Base-by-base conservation (phyloP, 2,113 vertebrate genomes). In the Erythrocercus mccallii region DNA sequence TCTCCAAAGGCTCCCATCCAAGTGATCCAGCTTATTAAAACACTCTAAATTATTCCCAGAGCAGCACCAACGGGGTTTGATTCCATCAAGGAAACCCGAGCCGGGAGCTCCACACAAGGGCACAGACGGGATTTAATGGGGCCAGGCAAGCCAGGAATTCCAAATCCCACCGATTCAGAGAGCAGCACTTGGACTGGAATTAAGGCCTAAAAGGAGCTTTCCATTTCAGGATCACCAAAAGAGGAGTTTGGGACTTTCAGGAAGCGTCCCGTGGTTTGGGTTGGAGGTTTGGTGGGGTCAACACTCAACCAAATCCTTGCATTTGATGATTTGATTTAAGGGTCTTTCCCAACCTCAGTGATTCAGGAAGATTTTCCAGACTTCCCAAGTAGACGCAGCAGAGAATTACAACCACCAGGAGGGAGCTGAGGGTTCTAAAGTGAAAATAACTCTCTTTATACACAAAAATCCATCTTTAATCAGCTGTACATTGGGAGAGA, bases 201-300 rank as follows among this genome's bases (percentile, higher is more conserved):
- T 6, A 9, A 37, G 4, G 17, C 42, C 54, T n/a, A 18, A 48
- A 88, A 78, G 38, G 33, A 74, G 30, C 7, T 48, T 86, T 69
- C 21, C 0, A 6, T n/a, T 12, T 35, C 1, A 83, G 42, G 17
- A 72, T 24, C 24, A 19, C 30, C 31, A 16, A 9, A 40, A 40
- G 40, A 5, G 5, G 62, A 78, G 35, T 28, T 33, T 19, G 16
- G 33, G 48, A 45, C 13, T 25, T n/a, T 15, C 22, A 15, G 40
- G 31, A 50, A 51, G 24, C 2, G 0, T 11, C 2, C 0, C 0
- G 0, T 0, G 35, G 25, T 56, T 12, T 11, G 38, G 22, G 6
- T 5, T 30, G 5, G 60, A 51, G 40, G 37, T 37, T 42, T 4
- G 20, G 40, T 1, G 18, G 2, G 45, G 35, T 21, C n/a, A 17